Conservation (phyloP, 2,888 invertebrate genomes). For the Phortica magna region DNA sequence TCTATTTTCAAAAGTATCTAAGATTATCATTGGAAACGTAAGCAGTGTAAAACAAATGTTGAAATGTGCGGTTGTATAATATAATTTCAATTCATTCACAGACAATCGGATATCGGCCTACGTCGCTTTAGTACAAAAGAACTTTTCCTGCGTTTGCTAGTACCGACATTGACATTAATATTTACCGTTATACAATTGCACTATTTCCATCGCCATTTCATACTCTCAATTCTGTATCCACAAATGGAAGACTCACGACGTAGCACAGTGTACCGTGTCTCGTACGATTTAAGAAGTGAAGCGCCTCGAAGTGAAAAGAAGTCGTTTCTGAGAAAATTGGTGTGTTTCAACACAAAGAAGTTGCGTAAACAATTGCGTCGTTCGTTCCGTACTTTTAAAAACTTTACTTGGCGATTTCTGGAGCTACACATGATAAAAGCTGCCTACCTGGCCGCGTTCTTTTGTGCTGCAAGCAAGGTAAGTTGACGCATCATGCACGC, state of each 20-base stretch:
- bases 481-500: conserved; percentile 64
- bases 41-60: conserved; percentile 79
- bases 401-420: conserved; percentile 86
- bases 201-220: conserved; percentile 97
- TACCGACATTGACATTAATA: conserved; percentile 97
- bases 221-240: conserved; percentile 79
- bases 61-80: neutral
- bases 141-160: conserved; percentile 93
- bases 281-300: too few species aligned
- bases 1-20: conserved; percentile 88
- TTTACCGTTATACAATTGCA: conserved; percentile 98
- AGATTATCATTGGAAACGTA: conserved; percentile 85
- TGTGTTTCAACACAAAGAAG: conserved; percentile 40
- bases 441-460: conserved; percentile 88
- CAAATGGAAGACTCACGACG: conserved; percentile 24
- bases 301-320: too few species aligned
- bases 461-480: conserved; percentile 88
- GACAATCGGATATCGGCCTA: conserved; percentile 95
- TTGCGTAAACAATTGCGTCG: conserved; percentile 49
- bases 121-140: conserved; percentile 91
- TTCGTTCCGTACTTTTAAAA: conserved; percentile 59
- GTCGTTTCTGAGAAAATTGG: neutral
- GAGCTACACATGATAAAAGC: conserved; percentile 96
- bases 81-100: conserved; percentile 71
- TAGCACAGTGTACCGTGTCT: neutral